Conservation (phyloP, 2,113 vertebrate species). For the Petaurus breviceps region DNA sequence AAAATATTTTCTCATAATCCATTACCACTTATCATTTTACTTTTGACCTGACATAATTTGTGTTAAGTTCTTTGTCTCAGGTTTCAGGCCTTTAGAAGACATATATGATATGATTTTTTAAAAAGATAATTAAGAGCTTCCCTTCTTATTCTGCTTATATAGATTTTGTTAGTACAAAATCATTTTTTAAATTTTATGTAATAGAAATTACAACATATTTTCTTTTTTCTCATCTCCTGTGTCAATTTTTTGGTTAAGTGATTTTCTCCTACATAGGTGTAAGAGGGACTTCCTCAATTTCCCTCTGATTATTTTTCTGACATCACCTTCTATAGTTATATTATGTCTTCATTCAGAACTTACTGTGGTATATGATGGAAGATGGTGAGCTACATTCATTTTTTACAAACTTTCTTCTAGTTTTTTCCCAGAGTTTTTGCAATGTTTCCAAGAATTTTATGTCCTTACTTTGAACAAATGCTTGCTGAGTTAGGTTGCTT, state of each 20-base stretch:
- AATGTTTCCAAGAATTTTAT: background rate
- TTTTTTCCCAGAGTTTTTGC: background rate
- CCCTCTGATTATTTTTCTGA: background rate
- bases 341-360: background rate
- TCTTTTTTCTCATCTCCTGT: background rate
- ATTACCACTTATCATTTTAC: background rate
- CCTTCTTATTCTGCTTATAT: background rate
- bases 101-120: background rate
- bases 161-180: background rate
- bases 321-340: background rate
- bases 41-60: background rate
- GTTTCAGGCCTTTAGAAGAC: background rate
- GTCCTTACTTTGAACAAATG: background rate
- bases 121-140: no score
- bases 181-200: background rate
- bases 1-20: background rate
- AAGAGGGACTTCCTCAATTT: background rate
- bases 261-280: background rate
- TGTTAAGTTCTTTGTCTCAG: background rate
- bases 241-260: background rate
- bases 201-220: background rate
- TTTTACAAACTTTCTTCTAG: background rate
- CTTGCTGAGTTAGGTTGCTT: background rate
- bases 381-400: no score
- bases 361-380: no score